Conservation (phyloP, 2,113 vertebrate species). For the Aphyosemion australe region DNA sequence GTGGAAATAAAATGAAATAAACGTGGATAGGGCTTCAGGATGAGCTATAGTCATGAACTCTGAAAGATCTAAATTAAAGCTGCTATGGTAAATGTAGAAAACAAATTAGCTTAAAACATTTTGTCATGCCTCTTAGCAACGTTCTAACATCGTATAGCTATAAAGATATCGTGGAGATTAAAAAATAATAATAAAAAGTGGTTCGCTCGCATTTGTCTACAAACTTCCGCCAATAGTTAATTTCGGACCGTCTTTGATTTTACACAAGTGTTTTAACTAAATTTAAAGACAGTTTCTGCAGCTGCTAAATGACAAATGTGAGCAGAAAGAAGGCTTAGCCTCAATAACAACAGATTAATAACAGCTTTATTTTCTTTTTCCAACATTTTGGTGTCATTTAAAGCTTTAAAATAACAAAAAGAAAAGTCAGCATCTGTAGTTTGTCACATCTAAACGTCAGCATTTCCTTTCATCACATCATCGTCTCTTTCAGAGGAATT, state of each 20-base stretch:
- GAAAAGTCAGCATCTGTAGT: neutral
- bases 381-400: too few species aligned
- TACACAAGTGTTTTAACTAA: too few species aligned
- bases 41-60: conserved; percentile 5
- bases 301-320: neutral
- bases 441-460: neutral
- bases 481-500: neutral
- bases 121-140: too few species aligned
- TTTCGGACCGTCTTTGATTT: too few species aligned
- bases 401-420: neutral
- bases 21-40: conserved; percentile 24
- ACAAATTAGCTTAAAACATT: too few species aligned
- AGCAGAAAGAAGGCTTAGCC: neutral
- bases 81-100: too few species aligned
- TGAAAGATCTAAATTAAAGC: neutral
- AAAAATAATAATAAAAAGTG: too few species aligned
- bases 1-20: conserved; percentile 49
- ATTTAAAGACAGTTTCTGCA: neutral
- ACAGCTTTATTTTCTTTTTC: too few species aligned
- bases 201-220: too few species aligned
- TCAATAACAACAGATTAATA: neutral
- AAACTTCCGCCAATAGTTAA: too few species aligned
- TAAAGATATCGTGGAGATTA: too few species aligned
- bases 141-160: too few species aligned
- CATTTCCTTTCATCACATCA: neutral